Conservation (phyloP, 2,113 vertebrate genomes). For the Rhinoderma darwinii region DNA sequence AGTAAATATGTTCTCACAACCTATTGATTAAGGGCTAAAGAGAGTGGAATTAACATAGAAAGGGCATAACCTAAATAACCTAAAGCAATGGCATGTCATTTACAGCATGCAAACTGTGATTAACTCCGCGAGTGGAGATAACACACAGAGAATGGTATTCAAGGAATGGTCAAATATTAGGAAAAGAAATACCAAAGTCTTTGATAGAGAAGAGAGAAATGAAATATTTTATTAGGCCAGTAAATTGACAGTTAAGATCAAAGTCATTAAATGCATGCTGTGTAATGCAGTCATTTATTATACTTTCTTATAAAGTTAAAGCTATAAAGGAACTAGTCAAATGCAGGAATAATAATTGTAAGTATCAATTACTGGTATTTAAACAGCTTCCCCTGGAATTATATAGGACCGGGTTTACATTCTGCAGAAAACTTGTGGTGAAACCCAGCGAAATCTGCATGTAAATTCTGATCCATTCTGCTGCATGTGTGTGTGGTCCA, state of each 20-base stretch:
- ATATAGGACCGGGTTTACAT: background rate
- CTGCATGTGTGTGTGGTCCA: no score
- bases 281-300: background rate
- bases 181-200: constrained; percentile 28
- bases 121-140: constrained; percentile 12
- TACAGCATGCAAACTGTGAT: constrained; percentile 33
- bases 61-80: constrained; percentile 35
- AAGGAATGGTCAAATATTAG: constrained; percentile 27
- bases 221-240: constrained; percentile 19
- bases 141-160: constrained; percentile 30
- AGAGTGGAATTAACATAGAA: constrained; percentile 34
- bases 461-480: no score
- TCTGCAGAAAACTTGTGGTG: background rate
- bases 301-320: background rate
- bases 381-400: background rate
- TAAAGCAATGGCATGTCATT: constrained; percentile 14
- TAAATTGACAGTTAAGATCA: constrained; percentile 2
- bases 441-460: background rate
- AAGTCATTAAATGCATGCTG: constrained; percentile 8
- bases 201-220: constrained; percentile 9
- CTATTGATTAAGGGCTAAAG: constrained; percentile 38
- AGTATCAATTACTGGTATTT: background rate
- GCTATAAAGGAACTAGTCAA: background rate
- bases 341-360: background rate
- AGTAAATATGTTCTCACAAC: constrained; percentile 27